These are phyloP conservation scores for Trogon melanurus DNA, from an alignment of 2,113 vertebrate genomes.

Conservation along the genomic window DNA sequence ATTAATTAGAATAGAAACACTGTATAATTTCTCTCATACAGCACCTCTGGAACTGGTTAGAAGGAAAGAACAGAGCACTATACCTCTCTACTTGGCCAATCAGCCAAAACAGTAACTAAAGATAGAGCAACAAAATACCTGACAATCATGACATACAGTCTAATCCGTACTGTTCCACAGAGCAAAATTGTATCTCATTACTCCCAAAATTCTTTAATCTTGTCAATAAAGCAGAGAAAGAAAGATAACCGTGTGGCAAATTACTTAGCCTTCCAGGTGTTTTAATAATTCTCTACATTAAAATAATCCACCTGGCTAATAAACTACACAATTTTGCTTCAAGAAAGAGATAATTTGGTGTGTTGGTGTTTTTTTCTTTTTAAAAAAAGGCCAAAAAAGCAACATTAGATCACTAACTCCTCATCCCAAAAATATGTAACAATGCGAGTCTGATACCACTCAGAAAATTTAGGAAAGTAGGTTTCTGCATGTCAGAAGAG, in stretches of 20 bases:
- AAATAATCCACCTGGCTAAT: conserved; percentile 11
- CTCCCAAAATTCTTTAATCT: conserved; percentile 18
- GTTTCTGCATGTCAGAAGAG: background rate
- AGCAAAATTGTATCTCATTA: conserved; percentile 11
- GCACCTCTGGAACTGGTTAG: background rate
- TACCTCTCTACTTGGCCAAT: background rate
- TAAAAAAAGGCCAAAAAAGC: background rate
- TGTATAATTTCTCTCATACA: background rate
- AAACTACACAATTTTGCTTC: background rate
- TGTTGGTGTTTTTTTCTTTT: background rate
- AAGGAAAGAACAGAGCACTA: background rate
- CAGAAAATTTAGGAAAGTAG: background rate
- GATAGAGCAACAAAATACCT: background rate
- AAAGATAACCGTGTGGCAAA: conserved; percentile 1
- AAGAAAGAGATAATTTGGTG: background rate
- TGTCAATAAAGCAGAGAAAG: conserved; percentile 5
- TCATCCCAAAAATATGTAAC: background rate
- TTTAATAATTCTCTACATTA: background rate
- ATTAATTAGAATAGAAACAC: background rate
- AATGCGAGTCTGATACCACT: background rate
- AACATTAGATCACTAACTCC: background rate
- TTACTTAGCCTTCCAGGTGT: conserved; percentile 12
- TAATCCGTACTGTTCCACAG: background rate
- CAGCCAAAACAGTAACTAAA: conserved; percentile 2
- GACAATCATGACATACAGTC: background rate